These are phyloP conservation scores for Platynereis dumerilii DNA, from an alignment of 2,888 invertebrate genomes.

Conservation along the genomic window DNA sequence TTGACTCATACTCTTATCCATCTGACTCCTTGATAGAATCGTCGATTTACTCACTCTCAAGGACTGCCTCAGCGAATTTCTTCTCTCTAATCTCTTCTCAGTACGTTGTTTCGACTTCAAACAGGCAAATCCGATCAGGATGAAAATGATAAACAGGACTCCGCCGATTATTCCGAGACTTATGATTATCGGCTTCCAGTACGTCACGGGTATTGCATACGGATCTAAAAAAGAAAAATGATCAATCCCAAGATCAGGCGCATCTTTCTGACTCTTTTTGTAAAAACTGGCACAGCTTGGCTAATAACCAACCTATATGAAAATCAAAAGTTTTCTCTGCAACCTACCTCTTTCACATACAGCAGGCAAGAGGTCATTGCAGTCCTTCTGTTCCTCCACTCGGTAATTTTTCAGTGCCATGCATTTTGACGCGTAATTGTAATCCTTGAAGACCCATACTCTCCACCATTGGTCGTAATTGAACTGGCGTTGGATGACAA, in stretches of 20 bases:
- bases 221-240: slow-evolving; percentile 71
- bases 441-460: slow-evolving; percentile 55
- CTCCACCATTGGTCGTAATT: slow-evolving; percentile 46
- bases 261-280: background rate
- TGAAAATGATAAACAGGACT: slow-evolving; percentile 74
- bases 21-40: slow-evolving; percentile 16
- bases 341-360: slow-evolving; percentile 90
- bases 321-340: slow-evolving; percentile 33
- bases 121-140: slow-evolving; percentile 85
- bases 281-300: background rate
- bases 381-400: slow-evolving; percentile 71
- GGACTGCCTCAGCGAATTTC: slow-evolving; percentile 92
- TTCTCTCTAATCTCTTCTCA: slow-evolving; percentile 83
- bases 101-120: slow-evolving; percentile 90
- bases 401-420: slow-evolving; percentile 37
- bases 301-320: slow-evolving; percentile 40
- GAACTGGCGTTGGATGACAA: slow-evolving; percentile 50
- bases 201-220: slow-evolving; percentile 68
- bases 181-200: slow-evolving; percentile 55
- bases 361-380: slow-evolving; percentile 83
- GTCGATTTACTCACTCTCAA: slow-evolving; percentile 65
- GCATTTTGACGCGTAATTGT: slow-evolving; percentile 33
- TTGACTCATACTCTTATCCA: slow-evolving; percentile 13
- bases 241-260: background rate
- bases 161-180: slow-evolving; percentile 55